Conservation (phyloP, 2,113 vertebrate genomes). For the Capricornis sumatraensis region DNA sequence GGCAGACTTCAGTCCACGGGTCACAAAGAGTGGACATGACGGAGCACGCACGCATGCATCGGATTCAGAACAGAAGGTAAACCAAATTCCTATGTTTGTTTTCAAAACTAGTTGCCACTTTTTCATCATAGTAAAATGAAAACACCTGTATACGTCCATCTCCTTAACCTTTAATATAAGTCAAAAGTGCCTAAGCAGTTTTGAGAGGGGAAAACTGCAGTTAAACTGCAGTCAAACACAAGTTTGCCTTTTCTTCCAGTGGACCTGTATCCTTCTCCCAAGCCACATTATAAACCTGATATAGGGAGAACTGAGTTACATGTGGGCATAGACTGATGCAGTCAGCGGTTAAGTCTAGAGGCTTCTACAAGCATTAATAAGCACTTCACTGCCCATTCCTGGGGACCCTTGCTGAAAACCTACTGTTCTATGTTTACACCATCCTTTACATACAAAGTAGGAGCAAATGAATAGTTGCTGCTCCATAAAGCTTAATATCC, state of each 20-base stretch:
- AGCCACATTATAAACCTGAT: not conserved
- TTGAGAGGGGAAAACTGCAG: not conserved
- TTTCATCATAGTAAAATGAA: not conserved
- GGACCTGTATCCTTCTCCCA: not conserved
- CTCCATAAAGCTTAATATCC: slow-evolving; percentile 58
- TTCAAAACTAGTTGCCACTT: not conserved
- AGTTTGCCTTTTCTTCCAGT: not conserved
- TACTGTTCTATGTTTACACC: not conserved
- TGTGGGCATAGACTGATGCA: not conserved
- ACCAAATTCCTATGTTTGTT: not conserved
- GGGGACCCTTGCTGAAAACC: slow-evolving; percentile 24
- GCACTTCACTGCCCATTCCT: not conserved
- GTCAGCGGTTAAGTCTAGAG: not conserved
- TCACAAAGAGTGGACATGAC: not conserved
- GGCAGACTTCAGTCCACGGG: not conserved
- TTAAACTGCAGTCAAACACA: not conserved
- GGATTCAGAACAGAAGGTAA: not conserved
- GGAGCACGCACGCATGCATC: fast-evolving
- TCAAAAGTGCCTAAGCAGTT: not conserved
- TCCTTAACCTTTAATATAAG: not conserved
- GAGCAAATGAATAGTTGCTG: slow-evolving; percentile 50
- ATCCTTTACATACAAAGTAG: slow-evolving; percentile 59
- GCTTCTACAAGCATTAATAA: not conserved
- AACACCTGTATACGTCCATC: not conserved
- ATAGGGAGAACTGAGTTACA: not conserved